These are phyloP conservation scores for Brachypteracias leptosomus DNA, from an alignment of 2,113 vertebrate genomes.

Conservation along the genomic window DNA sequence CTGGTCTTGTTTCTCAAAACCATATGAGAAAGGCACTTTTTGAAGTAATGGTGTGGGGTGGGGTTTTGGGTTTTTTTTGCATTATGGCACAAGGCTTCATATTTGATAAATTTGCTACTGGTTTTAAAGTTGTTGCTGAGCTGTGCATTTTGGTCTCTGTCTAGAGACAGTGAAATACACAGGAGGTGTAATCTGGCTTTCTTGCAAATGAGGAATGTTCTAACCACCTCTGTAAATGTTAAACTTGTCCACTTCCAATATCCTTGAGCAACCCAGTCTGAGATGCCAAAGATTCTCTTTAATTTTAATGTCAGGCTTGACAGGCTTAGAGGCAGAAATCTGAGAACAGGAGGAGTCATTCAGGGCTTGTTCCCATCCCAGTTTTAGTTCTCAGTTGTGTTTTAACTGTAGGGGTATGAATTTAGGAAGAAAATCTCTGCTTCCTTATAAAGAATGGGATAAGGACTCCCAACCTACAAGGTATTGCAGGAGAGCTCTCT, in stretches of 20 bases:
- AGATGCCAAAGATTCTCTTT: not conserved
- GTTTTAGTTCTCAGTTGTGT: not conserved
- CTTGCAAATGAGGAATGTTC: not conserved
- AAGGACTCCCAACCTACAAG: not conserved
- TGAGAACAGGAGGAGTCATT: not conserved
- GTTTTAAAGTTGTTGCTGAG: not conserved
- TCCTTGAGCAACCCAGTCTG: not conserved
- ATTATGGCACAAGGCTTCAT: not conserved
- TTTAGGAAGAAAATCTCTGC: not conserved
- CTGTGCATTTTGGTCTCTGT: not conserved
- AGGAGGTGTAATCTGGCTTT: not conserved
- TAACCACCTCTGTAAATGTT: not conserved
- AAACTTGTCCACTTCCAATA: not conserved
- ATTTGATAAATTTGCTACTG: not conserved
- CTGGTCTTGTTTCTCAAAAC: not conserved
- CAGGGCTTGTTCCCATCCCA: not conserved
- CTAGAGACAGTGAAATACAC: not conserved
- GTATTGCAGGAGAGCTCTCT: not conserved
- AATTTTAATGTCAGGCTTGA: not conserved
- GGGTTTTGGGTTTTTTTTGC: not conserved
- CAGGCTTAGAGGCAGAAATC: not conserved
- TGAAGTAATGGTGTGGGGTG: not conserved
- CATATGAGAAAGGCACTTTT: not conserved
- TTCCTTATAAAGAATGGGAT: not conserved
- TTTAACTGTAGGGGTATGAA: not conserved